Conservation (phyloP, 2,888 invertebrate genomes). For the Stenolophus ochropezus region DNA sequence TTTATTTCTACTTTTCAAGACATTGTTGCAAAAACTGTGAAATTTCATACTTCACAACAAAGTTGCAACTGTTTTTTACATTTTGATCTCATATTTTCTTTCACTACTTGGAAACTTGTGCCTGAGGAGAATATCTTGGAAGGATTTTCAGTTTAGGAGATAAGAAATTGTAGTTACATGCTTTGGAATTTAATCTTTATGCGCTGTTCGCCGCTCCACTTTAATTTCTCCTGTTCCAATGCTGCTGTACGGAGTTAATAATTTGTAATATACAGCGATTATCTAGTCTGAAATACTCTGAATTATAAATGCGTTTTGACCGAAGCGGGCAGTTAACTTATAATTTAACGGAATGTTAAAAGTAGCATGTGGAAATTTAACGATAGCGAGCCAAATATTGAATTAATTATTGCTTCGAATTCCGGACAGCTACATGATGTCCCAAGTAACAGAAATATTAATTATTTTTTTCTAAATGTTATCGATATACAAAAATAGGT, state of each 20-base stretch:
- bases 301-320: background rate
- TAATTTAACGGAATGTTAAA: background rate
- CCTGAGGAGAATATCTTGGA: background rate
- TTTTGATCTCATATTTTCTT: background rate
- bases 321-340: background rate
- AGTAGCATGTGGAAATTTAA: background rate
- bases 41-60: background rate
- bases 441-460: no score
- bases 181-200: background rate
- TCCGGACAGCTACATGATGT: background rate
- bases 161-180: conserved; percentile 21
- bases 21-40: background rate
- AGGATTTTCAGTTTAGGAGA: background rate
- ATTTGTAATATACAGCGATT: background rate
- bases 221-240: background rate
- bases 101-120: background rate
- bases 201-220: background rate
- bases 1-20: background rate
- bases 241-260: background rate
- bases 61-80: background rate
- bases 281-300: background rate
- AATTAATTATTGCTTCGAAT: background rate
- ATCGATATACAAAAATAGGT: no score
- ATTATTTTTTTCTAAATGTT: no score
- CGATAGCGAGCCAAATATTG: background rate